phyloP scores from a whole-genome alignment of 2,888 invertebrate genomes.

The Nemapogon koenigi region DNA sequence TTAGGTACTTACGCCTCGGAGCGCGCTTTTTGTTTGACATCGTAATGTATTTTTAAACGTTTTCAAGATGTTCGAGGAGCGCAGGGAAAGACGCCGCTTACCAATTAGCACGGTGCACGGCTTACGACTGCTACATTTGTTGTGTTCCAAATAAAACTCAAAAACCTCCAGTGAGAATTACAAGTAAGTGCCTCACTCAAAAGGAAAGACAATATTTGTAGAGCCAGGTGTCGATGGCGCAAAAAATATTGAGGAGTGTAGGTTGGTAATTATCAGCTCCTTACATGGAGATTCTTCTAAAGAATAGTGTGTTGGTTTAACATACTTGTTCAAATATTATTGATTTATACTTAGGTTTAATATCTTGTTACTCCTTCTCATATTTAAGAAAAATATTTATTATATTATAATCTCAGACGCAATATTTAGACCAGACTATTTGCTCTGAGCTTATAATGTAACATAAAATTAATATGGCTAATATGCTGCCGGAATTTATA shows the following conservation, averaged over 20 bases:
- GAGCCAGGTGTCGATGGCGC: conserved; percentile 21
- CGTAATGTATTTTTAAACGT: conserved; percentile 47
- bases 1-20: no score
- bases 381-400: no score
- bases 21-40: conserved; percentile 30
- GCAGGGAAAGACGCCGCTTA: conserved; percentile 17
- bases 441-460: no score
- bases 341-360: no score
- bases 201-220: conserved; percentile 29
- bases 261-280: conserved; percentile 7
- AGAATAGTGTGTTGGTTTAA: conserved; percentile 1
- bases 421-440: no score
- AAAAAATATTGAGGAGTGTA: conserved; percentile 16
- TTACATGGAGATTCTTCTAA: conserved; percentile 4
- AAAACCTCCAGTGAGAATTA: conserved; percentile 27
- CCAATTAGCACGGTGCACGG: conserved; percentile 37
- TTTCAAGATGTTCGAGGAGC: conserved; percentile 28
- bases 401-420: no score
- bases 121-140: conserved; percentile 1
- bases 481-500: no score
- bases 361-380: no score
- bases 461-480: no score
- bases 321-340: no score
- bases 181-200: conserved; percentile 29
- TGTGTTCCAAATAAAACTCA: conserved; percentile 17